phyloP scores from a whole-genome alignment of 1,140 invertebrate genomes.

The Steinernema feltiae region DNA sequence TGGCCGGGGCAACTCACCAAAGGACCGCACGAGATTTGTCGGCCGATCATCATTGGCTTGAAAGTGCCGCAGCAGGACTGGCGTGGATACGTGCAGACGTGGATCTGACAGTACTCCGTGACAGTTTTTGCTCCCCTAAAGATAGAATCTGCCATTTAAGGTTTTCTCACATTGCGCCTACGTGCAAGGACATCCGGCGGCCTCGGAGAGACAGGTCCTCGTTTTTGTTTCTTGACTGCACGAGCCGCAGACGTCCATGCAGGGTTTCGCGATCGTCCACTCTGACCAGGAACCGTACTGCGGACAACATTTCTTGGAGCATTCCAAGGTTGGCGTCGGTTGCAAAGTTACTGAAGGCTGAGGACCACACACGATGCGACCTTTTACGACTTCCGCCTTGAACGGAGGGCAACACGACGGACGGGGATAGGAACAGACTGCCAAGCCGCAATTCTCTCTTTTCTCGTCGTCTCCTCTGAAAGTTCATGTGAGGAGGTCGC shows the following conservation, averaged over 20 bases:
- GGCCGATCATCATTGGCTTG: neutral
- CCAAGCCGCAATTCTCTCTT: conserved; percentile 16
- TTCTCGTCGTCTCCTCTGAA: conserved; percentile 9
- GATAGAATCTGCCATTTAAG: neutral
- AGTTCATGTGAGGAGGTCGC: neutral
- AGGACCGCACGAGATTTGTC: neutral
- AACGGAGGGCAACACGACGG: conserved; percentile 17
- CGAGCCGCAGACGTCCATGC: conserved; percentile 29
- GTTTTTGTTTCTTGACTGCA: conserved; percentile 12
- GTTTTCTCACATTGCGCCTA: neutral
- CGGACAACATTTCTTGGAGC: conserved; percentile 13
- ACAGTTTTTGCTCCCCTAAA: neutral
- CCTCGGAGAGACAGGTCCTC: conserved; percentile 22
- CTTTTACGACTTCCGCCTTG: conserved; percentile 1
- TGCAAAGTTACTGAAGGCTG: neutral
- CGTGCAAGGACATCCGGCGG: conserved; percentile 25
- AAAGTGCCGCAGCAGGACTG: neutral
- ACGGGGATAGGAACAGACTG: conserved; percentile 21
- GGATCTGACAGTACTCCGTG: neutral
- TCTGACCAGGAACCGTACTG: conserved; percentile 23
- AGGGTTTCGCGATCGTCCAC: conserved; percentile 15
- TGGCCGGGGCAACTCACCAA: no score
- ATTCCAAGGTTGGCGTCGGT: neutral
- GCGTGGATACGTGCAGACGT: neutral
- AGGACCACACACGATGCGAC: neutral